Conservation (phyloP, 2,888 invertebrate genomes). For the Ligdia adustata region DNA sequence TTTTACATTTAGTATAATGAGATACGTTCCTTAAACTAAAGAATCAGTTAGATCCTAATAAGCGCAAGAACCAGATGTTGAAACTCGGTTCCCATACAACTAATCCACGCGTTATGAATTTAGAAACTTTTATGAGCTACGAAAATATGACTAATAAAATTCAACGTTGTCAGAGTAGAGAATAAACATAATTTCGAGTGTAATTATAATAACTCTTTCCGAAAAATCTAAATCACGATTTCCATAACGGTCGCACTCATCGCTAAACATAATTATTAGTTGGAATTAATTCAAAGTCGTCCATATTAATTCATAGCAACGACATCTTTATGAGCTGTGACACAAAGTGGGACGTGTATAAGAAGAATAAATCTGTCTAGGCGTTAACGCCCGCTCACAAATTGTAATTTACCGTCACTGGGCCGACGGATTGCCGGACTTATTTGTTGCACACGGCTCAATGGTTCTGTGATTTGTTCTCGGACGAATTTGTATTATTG, state of each 20-base stretch:
- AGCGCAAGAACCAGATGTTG: not conserved
- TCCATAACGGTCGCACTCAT: slow-evolving; percentile 37
- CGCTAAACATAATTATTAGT: slow-evolving; percentile 55
- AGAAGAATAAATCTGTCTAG: slow-evolving; percentile 76
- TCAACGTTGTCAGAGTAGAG: slow-evolving; percentile 10
- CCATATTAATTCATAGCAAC: slow-evolving; percentile 71
- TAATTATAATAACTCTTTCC: slow-evolving; percentile 32
- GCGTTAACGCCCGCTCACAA: slow-evolving; percentile 72
- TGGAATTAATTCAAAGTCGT: slow-evolving; percentile 63
- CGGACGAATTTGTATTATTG: too few species aligned
- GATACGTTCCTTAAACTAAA: too few species aligned
- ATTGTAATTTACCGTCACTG: slow-evolving; percentile 73
- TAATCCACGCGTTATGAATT: slow-evolving; percentile 3
- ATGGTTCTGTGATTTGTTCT: slow-evolving; percentile 23
- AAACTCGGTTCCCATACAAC: slow-evolving; percentile 12
- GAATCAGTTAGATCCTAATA: too few species aligned
- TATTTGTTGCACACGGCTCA: slow-evolving; percentile 26
- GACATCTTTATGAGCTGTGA: slow-evolving; percentile 79
- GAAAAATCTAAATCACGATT: slow-evolving; percentile 36
- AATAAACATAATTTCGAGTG: slow-evolving; percentile 17
- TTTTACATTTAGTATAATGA: too few species aligned
- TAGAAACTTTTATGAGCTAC: slow-evolving; percentile 11
- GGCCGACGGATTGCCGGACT: slow-evolving; percentile 54
- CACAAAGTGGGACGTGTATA: slow-evolving; percentile 74
- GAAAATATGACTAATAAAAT: slow-evolving; percentile 16